Evolutionary conservation across 2,113 vertebrate genomes (phyloP), one percentile per base, ranked within the genome.

Genomic region (Poecile atricapillus): DNA sequence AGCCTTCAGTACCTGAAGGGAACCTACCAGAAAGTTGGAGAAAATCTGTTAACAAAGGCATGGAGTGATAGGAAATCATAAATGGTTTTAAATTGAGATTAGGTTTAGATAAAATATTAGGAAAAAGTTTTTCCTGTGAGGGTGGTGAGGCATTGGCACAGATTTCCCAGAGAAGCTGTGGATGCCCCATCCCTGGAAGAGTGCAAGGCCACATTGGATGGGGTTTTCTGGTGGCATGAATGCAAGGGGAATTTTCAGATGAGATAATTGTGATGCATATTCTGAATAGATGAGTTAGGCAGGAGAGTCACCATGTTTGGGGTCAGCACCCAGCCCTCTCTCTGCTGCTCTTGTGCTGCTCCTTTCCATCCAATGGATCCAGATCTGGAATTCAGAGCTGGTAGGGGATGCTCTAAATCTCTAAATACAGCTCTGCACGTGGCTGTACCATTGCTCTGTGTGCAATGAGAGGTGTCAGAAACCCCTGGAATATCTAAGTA

Each of bases 401-500:
- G 43, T 9, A 22, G 10, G 14, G 44, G 16, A 43, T 73, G 18
- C 24, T 52, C 23, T 81, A n/a, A n/a, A n/a, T n/a, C n/a, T n/a
- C n/a, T n/a, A n/a, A n/a, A n/a, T n/a, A n/a, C n/a, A n/a, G n/a
- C 3, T 1, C 7, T 8, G 3, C 9, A 2, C 2, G 3, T 65
- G 59, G 23, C 46, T 77, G 15, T n/a, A 11, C 22, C 15, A 11
- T 3, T 71, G 44, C 10, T 50, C 49, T 46, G 31, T 28, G 53
- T 56, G 30, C 41, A 63, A 3, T 43, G 37, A 43, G 15, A 46
- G 28, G 21, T n/a, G 28, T 50, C 55, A 84, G 44, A 87, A 89
- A 65, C 15, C 27, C 41, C 46, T 52, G 55, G 27, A 30, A 64
- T 52, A 73, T 43, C 41, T 27, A 55, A 77, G 41, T 2, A 39